phyloP scores from a whole-genome alignment of 2,797 vertebrate genomes.

The Mormyrops attenuatus region DNA sequence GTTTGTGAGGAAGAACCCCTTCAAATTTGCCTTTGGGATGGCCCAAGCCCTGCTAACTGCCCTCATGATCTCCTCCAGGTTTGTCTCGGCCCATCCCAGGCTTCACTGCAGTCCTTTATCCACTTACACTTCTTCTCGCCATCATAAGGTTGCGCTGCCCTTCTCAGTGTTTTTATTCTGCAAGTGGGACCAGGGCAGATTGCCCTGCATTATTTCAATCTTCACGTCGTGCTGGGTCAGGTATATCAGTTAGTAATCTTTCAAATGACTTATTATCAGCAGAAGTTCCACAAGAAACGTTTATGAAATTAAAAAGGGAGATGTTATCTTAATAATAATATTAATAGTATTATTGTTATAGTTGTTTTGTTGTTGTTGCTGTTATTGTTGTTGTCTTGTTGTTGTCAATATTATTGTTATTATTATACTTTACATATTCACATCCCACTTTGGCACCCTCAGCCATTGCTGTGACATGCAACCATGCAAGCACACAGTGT shows the following conservation, averaged over 20 bases:
- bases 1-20: slow-evolving; percentile 90
- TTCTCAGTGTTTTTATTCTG: background rate
- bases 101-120: background rate
- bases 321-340: background rate
- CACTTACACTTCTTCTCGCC: background rate
- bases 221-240: background rate
- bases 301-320: background rate
- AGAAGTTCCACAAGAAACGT: background rate
- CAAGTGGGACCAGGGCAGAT: background rate
- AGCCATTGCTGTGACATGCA: background rate
- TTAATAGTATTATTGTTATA: background rate
- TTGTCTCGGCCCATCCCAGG: slow-evolving; percentile 10
- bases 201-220: background rate
- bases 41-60: slow-evolving; percentile 91
- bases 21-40: slow-evolving; percentile 85
- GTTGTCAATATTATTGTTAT: background rate
- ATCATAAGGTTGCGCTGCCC: background rate
- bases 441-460: background rate
- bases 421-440: background rate
- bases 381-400: background rate
- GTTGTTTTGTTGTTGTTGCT: background rate
- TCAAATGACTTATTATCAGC: slow-evolving; percentile 8
- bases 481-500: background rate
- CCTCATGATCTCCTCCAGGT: slow-evolving; percentile 99
- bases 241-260: background rate